A percentile compares a stretch with the other conserved stretches of the same genome.
phyloP scores from a whole-genome alignment of 2,888 invertebrate genomes.

The Prenolepis imparis region DNA sequence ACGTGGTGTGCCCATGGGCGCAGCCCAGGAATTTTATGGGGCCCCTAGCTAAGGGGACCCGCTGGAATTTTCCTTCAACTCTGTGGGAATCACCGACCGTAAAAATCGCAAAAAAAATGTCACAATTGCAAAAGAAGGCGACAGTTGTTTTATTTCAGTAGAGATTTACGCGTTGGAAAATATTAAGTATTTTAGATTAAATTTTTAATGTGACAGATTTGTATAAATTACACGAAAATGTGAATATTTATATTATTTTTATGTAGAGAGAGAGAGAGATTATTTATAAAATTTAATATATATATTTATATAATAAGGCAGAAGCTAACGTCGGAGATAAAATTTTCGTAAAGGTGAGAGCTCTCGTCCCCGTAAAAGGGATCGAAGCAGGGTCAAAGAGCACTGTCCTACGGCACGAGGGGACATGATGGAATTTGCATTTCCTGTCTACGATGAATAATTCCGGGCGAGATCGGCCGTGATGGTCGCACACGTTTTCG shows the following conservation, averaged over 20 bases:
- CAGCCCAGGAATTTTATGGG: neutral
- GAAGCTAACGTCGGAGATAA: neutral
- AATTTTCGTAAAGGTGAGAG: slow-evolving; percentile 23
- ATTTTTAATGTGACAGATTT: neutral
- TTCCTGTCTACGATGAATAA: slow-evolving; percentile 81
- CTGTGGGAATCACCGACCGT: neutral
- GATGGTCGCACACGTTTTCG: slow-evolving; percentile 37
- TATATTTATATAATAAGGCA: neutral
- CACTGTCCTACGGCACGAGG: slow-evolving; percentile 73
- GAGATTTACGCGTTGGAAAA: neutral
- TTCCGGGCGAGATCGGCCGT: slow-evolving; percentile 62
- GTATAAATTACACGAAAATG: no score
- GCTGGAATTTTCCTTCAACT: slow-evolving; percentile 3
- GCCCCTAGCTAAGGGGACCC: neutral
- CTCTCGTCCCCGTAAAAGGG: neutral
- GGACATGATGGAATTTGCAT: slow-evolving; percentile 79
- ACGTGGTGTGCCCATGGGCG: slow-evolving; percentile 36
- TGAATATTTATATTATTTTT: neutral
- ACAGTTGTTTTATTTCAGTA: neutral
- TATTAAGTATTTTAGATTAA: neutral
- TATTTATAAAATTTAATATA: neutral
- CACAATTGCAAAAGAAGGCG: neutral
- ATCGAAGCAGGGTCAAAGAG: slow-evolving; percentile 77
- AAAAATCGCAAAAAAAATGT: neutral
- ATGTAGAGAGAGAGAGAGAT: no score